Evolutionary conservation across 2,888 invertebrate species (phyloP).

Genomic region (Synanthedon myopaeformis): DNA sequence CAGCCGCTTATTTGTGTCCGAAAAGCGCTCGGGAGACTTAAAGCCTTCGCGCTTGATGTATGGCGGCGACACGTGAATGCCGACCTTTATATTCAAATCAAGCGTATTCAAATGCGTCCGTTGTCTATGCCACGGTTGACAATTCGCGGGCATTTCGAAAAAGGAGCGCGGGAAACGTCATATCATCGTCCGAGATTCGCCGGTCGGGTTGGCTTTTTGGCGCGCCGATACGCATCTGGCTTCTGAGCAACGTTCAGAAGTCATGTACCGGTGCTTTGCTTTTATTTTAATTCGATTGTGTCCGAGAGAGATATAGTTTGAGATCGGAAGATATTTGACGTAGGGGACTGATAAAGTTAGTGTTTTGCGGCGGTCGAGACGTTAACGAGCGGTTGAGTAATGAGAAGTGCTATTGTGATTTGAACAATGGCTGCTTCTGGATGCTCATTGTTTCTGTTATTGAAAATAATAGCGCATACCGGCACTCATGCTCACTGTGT

Average conservation of each 20-base stretch:
- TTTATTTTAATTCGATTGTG: slow-evolving; percentile 58
- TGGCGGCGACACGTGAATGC: slow-evolving; percentile 58
- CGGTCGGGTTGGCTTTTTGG: slow-evolving; percentile 50
- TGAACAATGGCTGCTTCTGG: slow-evolving; percentile 55
- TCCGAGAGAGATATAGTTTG: slow-evolving; percentile 50
- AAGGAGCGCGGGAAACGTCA: slow-evolving; percentile 61
- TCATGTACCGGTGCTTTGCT: slow-evolving; percentile 31
- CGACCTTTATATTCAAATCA: slow-evolving; percentile 69
- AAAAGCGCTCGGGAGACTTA: slow-evolving; percentile 66
- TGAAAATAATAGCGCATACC: slow-evolving; percentile 31
- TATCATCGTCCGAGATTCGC: slow-evolving; percentile 42
- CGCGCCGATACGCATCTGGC: slow-evolving; percentile 63
- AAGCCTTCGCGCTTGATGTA: slow-evolving; percentile 61
- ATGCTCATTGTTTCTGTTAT: slow-evolving; percentile 62
- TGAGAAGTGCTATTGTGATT: slow-evolving; percentile 60
- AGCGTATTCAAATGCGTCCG: slow-evolving; percentile 58
- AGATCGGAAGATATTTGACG: slow-evolving; percentile 65
- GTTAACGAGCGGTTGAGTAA: slow-evolving; percentile 67
- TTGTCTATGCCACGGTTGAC: slow-evolving; percentile 63
- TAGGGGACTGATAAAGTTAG: slow-evolving; percentile 63
- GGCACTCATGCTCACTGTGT: background rate
- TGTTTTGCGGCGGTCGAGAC: slow-evolving; percentile 53
- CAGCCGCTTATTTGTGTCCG: slow-evolving; percentile 66
- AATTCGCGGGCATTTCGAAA: slow-evolving; percentile 62
- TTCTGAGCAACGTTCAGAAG: slow-evolving; percentile 37